These are phyloP conservation scores for Florisuga fusca DNA, from an alignment of 2,797 vertebrate species.

Conservation along the genomic window DNA sequence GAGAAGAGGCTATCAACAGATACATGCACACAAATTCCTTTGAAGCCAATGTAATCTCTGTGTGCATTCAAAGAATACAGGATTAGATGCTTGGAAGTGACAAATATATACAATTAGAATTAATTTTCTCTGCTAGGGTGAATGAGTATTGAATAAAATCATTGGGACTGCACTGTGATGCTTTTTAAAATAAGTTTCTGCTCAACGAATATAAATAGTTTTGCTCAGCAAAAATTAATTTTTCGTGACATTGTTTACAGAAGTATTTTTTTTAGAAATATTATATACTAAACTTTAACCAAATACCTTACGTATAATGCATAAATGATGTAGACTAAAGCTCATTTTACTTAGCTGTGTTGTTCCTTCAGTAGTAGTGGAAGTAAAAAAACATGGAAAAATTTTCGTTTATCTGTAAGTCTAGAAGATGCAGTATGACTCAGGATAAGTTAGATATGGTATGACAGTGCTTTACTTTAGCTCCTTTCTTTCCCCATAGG, in stretches of 20 bases:
- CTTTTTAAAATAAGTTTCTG: neutral
- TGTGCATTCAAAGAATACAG: neutral
- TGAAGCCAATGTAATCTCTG: neutral
- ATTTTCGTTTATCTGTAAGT: neutral
- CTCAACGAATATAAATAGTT: neutral
- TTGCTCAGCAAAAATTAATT: neutral
- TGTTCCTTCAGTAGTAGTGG: neutral
- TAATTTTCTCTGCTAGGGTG: neutral
- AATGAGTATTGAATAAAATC: neutral
- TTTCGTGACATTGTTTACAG: neutral
- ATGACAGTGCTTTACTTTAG: neutral
- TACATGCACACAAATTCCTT: neutral
- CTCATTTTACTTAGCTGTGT: constrained; percentile 3
- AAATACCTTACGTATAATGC: constrained; percentile 7
- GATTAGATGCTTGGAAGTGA: constrained; percentile 5
- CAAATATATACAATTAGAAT: neutral
- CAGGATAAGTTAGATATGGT: neutral
- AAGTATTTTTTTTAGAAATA: neutral
- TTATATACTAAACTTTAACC: neutral
- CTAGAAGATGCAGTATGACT: neutral
- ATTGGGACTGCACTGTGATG: neutral
- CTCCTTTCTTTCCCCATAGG: fast-evolving
- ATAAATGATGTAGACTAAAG: neutral
- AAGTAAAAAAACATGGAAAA: neutral
- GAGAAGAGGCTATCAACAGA: neutral